Conservation (phyloP, 2,113 vertebrate species). For the Entomyzon cyanotis region DNA sequence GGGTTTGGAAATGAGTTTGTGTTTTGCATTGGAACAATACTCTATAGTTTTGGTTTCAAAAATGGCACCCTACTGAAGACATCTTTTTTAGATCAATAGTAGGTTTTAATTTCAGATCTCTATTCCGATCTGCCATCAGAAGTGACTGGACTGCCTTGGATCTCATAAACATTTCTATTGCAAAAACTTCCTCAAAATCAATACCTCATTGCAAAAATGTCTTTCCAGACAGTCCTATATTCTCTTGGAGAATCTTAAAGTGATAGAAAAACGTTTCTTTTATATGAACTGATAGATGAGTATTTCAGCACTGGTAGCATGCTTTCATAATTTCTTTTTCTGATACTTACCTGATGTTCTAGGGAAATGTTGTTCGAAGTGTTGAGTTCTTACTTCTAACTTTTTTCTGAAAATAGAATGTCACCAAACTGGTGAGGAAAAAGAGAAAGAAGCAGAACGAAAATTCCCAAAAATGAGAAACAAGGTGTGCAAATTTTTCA, state of each 20-base stretch:
- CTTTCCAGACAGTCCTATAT: background rate
- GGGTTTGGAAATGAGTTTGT: background rate
- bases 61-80: background rate
- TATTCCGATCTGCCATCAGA: background rate
- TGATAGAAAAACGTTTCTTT: background rate
- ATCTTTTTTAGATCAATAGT: background rate
- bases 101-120: slow-evolving; percentile 2
- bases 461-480: background rate
- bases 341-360: background rate
- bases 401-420: background rate
- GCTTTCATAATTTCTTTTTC: background rate
- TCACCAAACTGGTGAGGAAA: background rate
- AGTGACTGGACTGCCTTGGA: background rate
- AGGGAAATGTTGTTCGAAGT: background rate
- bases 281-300: background rate
- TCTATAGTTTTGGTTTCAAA: background rate
- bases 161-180: background rate
- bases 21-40: background rate
- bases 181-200: slow-evolving; percentile 34
- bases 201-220: slow-evolving; percentile 10
- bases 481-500: background rate
- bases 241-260: background rate
- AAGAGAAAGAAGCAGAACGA: background rate
- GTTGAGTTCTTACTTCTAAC: background rate
- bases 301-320: background rate